Conservation (phyloP, 2,113 vertebrate genomes). For the Odocoileus hemionus region DNA sequence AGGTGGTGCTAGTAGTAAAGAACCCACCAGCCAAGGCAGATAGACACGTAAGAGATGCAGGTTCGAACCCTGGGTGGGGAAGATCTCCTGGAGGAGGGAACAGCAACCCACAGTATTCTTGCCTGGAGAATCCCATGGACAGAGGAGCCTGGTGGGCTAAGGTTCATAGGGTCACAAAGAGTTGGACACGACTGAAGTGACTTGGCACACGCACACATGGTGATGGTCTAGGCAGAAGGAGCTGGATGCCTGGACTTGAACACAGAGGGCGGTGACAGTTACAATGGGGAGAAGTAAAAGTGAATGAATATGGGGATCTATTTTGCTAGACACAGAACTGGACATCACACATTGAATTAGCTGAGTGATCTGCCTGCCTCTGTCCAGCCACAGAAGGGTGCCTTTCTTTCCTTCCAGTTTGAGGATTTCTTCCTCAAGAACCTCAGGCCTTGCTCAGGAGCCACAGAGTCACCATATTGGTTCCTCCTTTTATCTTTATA, state of each 20-base stretch:
- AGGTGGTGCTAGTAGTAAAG: not conserved
- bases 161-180: not conserved
- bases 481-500: constrained; percentile 14
- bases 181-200: not conserved
- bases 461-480: not conserved
- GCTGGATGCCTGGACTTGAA: not conserved
- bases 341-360: not conserved
- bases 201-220: not conserved
- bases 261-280: not conserved
- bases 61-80: not conserved
- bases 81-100: not conserved
- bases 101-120: not conserved
- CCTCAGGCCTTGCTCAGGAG: not conserved
- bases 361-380: not conserved
- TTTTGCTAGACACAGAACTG: not conserved
- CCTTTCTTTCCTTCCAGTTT: not conserved
- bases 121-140: not conserved
- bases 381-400: not conserved
- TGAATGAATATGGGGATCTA: not conserved
- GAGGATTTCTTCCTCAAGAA: not conserved
- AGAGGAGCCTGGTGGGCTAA: not conserved
- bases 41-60: not conserved
- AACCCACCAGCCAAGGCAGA: not conserved
- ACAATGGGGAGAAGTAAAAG: not conserved
- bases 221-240: not conserved